Percentiles rank a stretch among this genome's conserved stretches.
These are phyloP conservation scores for Myrmophylax atrothorax DNA, from an alignment of 2,113 vertebrate species.

Conservation along the genomic window DNA sequence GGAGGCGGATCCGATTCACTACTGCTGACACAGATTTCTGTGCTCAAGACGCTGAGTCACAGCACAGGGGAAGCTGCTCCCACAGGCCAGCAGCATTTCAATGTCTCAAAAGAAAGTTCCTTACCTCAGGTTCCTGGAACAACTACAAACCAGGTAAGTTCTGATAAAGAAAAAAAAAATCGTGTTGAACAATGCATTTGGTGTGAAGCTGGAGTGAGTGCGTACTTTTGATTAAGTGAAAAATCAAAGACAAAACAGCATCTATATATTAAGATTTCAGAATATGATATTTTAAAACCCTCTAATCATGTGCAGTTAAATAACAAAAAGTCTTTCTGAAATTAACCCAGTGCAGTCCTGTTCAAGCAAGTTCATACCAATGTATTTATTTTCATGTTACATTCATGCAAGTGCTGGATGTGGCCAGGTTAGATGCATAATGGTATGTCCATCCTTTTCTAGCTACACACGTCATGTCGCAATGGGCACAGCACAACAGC, in stretches of 20 bases:
- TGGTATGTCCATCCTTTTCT: background rate
- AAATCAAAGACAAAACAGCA: background rate
- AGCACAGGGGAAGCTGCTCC: rapidly evolving
- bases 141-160: background rate
- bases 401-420: background rate
- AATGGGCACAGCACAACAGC: background rate
- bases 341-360: background rate
- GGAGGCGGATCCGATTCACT: rapidly evolving
- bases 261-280: background rate
- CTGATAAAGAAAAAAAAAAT: background rate
- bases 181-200: background rate
- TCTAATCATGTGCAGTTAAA: background rate
- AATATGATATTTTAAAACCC: background rate
- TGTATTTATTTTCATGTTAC: background rate
- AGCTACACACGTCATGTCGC: rapidly evolving
- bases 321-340: background rate
- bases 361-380: background rate
- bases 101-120: background rate
- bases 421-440: rapidly evolving
- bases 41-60: rapidly evolving
- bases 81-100: background rate
- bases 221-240: background rate
- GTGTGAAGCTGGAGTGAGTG: background rate
- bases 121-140: background rate
- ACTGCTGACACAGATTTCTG: background rate